Conservation (phyloP, 2,113 vertebrate species). For the Crocuta crocuta region DNA sequence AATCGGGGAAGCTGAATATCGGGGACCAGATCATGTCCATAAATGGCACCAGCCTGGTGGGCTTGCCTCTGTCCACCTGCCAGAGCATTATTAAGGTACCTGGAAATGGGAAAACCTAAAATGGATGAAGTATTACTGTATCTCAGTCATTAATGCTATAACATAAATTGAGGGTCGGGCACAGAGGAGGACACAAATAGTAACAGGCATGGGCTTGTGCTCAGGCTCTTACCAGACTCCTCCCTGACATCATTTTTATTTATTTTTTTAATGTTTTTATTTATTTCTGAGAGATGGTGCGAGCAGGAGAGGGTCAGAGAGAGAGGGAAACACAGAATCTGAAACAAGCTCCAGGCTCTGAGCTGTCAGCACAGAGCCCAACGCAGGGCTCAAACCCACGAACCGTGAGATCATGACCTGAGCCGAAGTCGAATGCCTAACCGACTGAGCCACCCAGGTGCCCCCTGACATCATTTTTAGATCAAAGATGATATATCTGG, state of each 20-base stretch:
- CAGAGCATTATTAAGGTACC: constrained; percentile 99
- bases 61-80: constrained; percentile 97
- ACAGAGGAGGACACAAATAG: background rate
- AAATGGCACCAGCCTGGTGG: constrained; percentile 97
- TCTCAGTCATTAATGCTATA: background rate
- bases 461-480: background rate
- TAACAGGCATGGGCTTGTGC: background rate
- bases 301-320: no score
- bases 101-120: background rate
- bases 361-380: no score
- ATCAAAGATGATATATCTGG: background rate
- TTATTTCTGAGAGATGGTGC: no score
- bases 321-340: no score
- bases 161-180: no score
- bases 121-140: background rate
- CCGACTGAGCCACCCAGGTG: no score
- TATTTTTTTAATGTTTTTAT: no score
- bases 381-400: no score
- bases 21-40: constrained; percentile 99
- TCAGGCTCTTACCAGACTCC: background rate
- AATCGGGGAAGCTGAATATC: constrained; percentile 95
- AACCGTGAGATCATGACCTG: no score
- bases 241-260: background rate
- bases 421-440: no score
- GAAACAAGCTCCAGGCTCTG: no score